Conservation (phyloP, 2,797 vertebrate species). For the Gymnothorax javanicus region DNA sequence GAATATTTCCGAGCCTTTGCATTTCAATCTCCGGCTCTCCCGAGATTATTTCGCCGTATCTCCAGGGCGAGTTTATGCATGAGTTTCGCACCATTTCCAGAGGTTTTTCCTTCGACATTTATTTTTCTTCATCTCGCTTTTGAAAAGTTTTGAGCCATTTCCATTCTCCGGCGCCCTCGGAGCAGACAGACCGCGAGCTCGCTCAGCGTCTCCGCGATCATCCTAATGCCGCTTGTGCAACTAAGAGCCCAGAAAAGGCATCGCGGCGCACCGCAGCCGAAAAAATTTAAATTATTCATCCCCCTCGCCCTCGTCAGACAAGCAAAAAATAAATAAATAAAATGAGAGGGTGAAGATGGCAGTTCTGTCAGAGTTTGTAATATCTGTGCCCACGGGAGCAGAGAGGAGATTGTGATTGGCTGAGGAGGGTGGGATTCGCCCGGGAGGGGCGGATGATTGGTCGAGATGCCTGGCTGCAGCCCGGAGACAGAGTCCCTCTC, state of each 20-base stretch:
- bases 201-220: slow-evolving; percentile 60
- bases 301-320: slow-evolving; percentile 59
- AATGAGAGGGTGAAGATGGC: slow-evolving; percentile 45
- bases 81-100: not conserved
- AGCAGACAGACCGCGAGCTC: not conserved
- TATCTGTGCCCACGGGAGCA: slow-evolving; percentile 48
- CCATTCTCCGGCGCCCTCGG: slow-evolving; percentile 10
- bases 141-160: slow-evolving; percentile 61
- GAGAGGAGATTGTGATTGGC: slow-evolving; percentile 44
- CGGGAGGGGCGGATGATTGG: slow-evolving; percentile 17
- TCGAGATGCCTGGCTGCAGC: not conserved
- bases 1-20: not conserved
- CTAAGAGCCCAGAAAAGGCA: slow-evolving; percentile 73
- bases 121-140: slow-evolving; percentile 33
- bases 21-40: not conserved
- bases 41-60: not conserved
- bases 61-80: not conserved
- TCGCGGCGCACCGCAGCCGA: slow-evolving; percentile 56
- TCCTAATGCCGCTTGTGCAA: slow-evolving; percentile 75
- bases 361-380: slow-evolving; percentile 56
- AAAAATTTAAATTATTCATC: slow-evolving; percentile 67
- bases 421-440: slow-evolving; percentile 43
- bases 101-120: not conserved
- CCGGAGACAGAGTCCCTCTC: not conserved
- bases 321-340: slow-evolving; percentile 23